A percentile compares a stretch with the other conserved stretches of the same genome.
These are phyloP conservation scores for Timandra comae DNA, from an alignment of 2,888 invertebrate genomes.

Conservation along the genomic window DNA sequence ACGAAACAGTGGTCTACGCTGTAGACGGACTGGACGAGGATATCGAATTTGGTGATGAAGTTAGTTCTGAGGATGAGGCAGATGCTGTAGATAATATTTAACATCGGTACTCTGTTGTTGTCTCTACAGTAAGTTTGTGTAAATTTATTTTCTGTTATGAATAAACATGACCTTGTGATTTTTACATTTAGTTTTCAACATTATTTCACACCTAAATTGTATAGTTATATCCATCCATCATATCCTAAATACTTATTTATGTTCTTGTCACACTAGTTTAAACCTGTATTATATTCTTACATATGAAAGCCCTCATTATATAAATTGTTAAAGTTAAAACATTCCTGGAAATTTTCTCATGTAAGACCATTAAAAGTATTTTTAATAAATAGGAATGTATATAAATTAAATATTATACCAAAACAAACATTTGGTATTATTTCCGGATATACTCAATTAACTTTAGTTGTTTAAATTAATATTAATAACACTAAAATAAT, in stretches of 20 bases:
- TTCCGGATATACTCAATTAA: constrained; percentile 17
- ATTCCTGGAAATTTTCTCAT: constrained; percentile 54
- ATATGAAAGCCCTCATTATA: constrained; percentile 24
- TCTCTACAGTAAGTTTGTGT: constrained; percentile 69
- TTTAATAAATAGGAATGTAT: constrained; percentile 60
- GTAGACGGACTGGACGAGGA: constrained; percentile 97
- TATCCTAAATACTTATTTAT: constrained; percentile 38
- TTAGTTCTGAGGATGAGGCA: constrained; percentile 92
- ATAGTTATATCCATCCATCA: constrained; percentile 31
- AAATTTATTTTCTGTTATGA: constrained; percentile 66
- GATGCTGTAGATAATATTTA: constrained; percentile 83
- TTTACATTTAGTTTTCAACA: constrained; percentile 48
- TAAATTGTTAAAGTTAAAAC: constrained; percentile 44
- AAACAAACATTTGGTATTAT: constrained; percentile 27
- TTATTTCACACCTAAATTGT: constrained; percentile 38
- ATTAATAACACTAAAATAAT: no score
- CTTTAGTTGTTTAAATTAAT: no score
- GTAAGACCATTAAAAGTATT: constrained; percentile 29
- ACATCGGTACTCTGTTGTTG: constrained; percentile 49
- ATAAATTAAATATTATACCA: constrained; percentile 61
- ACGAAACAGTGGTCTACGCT: constrained; percentile 95
- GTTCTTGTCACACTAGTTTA: constrained; percentile 36
- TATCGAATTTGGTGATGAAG: constrained; percentile 97
- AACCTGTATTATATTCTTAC: constrained; percentile 6
- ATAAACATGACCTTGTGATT: constrained; percentile 60